Evolutionary conservation across 2,797 vertebrate species (phyloP).

Genomic region (Esox lucius): DNA sequence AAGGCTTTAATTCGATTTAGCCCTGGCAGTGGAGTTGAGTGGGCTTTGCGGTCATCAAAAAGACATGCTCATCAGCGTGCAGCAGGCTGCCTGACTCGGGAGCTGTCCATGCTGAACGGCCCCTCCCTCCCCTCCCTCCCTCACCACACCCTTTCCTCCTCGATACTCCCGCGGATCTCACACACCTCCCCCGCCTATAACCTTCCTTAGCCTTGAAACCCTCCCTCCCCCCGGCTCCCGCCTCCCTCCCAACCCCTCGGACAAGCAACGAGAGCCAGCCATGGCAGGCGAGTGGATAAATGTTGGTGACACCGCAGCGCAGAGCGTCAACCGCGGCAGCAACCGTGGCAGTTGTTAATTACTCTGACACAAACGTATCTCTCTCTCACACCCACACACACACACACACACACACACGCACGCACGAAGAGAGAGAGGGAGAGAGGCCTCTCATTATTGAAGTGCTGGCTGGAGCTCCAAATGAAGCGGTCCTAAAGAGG

Average conservation of each 20-base stretch:
- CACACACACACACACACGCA: too few species aligned
- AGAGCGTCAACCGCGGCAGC: conserved; percentile 25
- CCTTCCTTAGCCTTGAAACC: neutral
- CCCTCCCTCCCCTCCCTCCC: conserved; percentile 2
- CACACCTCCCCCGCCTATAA: neutral
- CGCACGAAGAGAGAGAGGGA: neutral
- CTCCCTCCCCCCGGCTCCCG: neutral
- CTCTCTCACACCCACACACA: too few species aligned
- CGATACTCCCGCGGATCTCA: neutral
- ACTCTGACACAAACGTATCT: conserved; percentile 43
- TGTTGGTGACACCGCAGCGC: conserved; percentile 34
- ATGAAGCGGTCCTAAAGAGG: conserved; percentile 46
- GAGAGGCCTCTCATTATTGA: conserved; percentile 32
- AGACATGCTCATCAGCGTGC: conserved; percentile 55
- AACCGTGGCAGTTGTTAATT: conserved; percentile 50
- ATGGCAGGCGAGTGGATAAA: conserved; percentile 20
- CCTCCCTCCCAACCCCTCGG: conserved; percentile 30
- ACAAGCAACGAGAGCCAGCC: conserved; percentile 51
- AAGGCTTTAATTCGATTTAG: conserved; percentile 56
- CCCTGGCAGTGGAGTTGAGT: conserved; percentile 41
- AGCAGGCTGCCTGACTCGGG: conserved; percentile 29
- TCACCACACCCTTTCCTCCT: neutral
- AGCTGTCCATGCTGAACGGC: conserved; percentile 20
- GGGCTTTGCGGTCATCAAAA: conserved; percentile 57
- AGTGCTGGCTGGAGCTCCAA: conserved; percentile 37